Percentiles rank a stretch among this genome's conserved stretches.
Conservation (phyloP, 2,888 invertebrate genomes). For the Lepidochrysops patricia region DNA sequence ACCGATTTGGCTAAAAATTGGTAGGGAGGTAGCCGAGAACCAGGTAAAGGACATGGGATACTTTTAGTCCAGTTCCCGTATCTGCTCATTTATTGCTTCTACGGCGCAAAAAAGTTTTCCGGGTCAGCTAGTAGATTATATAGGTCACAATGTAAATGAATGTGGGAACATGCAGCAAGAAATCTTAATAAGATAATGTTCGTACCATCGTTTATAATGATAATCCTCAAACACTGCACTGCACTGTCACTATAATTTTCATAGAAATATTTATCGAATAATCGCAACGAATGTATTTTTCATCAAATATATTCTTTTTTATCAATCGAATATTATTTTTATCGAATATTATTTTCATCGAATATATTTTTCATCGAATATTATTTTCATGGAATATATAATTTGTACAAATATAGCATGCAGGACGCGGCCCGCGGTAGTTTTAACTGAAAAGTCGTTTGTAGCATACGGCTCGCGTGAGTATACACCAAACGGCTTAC, state of each 20-base stretch:
- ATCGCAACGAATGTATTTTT: too few relatives aligned
- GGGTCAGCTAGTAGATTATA: too few relatives aligned
- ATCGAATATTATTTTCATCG: neutral
- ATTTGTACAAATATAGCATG: conserved; percentile 13
- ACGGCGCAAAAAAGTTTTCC: too few relatives aligned
- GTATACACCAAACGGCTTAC: conserved; percentile 49
- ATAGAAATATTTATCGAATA: too few relatives aligned
- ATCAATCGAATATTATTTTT: too few relatives aligned
- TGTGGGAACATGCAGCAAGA: neutral
- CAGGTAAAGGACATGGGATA: too few relatives aligned
- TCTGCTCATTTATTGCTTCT: too few relatives aligned
- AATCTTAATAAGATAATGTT: neutral
- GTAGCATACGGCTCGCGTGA: conserved; percentile 62
- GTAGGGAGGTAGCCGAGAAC: too few relatives aligned
- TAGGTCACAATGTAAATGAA: too few relatives aligned
- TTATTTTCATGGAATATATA: neutral
- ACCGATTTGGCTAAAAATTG: too few relatives aligned
- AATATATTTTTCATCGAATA: neutral
- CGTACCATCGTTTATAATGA: conserved; percentile 18
- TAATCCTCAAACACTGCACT: conserved; percentile 19
- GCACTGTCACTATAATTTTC: conserved; percentile 17
- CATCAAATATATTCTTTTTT: neutral
- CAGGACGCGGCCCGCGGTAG: conserved; percentile 46
- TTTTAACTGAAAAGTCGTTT: conserved; percentile 61
- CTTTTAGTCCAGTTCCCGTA: too few relatives aligned